Base-by-base conservation (phyloP, 2,113 vertebrate genomes). In the Rhea pennata region DNA sequence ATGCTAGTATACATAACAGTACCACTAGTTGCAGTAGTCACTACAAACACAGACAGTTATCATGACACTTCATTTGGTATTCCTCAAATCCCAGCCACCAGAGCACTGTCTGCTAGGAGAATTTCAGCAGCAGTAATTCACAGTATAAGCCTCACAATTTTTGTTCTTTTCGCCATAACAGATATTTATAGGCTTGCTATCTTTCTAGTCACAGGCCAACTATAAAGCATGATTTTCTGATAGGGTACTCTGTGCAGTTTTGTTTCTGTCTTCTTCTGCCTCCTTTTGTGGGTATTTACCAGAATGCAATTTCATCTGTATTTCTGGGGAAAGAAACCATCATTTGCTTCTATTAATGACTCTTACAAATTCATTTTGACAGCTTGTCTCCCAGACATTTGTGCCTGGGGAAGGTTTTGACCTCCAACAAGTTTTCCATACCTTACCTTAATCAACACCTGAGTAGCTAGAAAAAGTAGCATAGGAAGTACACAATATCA, bases 281-380 rank as follows among this genome's bases (percentile, higher is more conserved):
- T 88, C 51, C 36, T 48, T 36, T 16, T 15, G 46, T n/a, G 69
- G 23, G 40, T 90, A 75, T 84, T 74, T 93, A 76, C 70, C 26
- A 62, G 73, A 50, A 88, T 62, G 66, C 20, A 93, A 88, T 90
- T 88, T 58, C 87, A 90, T 92, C 73, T 73, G 84, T 50, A 48
- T 84, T 92, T 73, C 53, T 87, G 58, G 54, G 74, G 70, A 88
- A 96, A 93, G 77, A 78, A 54, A n/a, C 42, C 73, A 93, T 56
- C 44, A 70, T 93, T 94, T 90, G 73, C 84, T 95, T 92, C 92
- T 86, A 93, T 95, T 84, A 95, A 72, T 42, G 15, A 54, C n/a
- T 94, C 58, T 93, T 67, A 81, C 42, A 83, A 82, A 96, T 92
- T 69, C 61, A 87, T 90, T 95, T 95, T 92, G 96, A 96, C 92